Evolutionary conservation across 2,797 vertebrate species (phyloP).

Genomic region (Acanthurus lineatus): DNA sequence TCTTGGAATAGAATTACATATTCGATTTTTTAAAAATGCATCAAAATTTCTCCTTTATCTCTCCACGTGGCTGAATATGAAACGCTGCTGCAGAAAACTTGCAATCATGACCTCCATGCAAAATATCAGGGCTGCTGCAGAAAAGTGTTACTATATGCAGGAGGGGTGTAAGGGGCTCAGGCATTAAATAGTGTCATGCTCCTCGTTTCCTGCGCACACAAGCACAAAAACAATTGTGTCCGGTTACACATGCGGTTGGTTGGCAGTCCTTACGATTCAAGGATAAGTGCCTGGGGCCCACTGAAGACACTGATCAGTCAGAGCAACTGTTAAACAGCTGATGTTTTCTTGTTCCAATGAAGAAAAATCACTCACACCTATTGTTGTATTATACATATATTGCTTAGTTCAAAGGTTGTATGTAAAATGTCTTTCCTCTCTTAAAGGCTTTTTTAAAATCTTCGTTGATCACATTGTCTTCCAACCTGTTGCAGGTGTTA

Average conservation of each 20-base stretch:
- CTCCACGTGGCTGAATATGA: not conserved
- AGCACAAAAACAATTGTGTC: constrained; percentile 28
- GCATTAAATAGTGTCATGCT: constrained; percentile 24
- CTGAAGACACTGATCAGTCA: not conserved
- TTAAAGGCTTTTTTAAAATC: not conserved
- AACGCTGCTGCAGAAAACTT: not conserved
- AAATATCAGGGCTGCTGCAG: not conserved
- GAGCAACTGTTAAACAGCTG: not conserved
- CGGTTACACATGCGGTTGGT: constrained; percentile 18
- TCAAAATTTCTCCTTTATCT: not conserved
- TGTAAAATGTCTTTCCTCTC: not conserved
- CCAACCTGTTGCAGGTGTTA: constrained; percentile 17
- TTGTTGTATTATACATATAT: not conserved
- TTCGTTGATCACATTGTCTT: not conserved
- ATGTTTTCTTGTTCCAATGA: not conserved
- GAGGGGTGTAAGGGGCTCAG: not conserved
- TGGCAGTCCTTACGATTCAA: constrained; percentile 12
- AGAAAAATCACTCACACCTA: rapidly evolving
- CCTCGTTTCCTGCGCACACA: constrained; percentile 22
- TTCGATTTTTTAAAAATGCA: not conserved
- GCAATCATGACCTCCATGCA: not conserved
- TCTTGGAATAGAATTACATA: no score
- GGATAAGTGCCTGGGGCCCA: not conserved
- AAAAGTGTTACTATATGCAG: not conserved
- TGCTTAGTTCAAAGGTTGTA: not conserved